Evolutionary conservation across 2,797 vertebrate genomes (phyloP).

Genomic region (Denticeps clupeoides): DNA sequence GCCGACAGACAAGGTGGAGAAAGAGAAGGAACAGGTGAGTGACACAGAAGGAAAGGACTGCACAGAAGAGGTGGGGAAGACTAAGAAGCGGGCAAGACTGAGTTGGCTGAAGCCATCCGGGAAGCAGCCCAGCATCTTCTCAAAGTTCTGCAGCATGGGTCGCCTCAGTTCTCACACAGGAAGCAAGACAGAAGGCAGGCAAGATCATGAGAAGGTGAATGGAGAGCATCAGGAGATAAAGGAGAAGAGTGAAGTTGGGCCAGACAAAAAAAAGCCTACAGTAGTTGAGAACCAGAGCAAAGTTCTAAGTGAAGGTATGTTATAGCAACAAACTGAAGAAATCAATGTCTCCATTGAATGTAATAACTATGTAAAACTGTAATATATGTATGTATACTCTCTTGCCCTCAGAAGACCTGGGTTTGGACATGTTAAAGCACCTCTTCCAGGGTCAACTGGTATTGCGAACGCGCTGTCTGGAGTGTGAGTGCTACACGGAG

Average conservation of each 20-base stretch:
- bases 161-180: constrained; percentile 62
- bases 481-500: constrained; percentile 92
- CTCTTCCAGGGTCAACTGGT: constrained; percentile 93
- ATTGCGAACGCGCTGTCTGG: constrained; percentile 85
- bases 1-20: no score
- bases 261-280: constrained; percentile 35
- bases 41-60: constrained; percentile 45
- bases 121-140: constrained; percentile 91
- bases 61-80: constrained; percentile 56
- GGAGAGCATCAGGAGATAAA: constrained; percentile 26
- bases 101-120: constrained; percentile 76
- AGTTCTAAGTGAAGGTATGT: constrained; percentile 40
- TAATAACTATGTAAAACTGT: no score
- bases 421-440: constrained; percentile 79
- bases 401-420: constrained; percentile 40
- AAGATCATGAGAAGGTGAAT: constrained; percentile 26
- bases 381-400: no score
- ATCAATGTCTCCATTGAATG: no score
- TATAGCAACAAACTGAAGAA: neutral
- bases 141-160: constrained; percentile 84
- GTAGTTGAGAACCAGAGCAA: constrained; percentile 15
- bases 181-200: constrained; percentile 48
- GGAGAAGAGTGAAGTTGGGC: constrained; percentile 11
- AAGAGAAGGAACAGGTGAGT: constrained; percentile 43
- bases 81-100: constrained; percentile 68